phyloP scores from a whole-genome alignment of 1,140 invertebrate genomes.

The Brachionus calyciflorus region DNA sequence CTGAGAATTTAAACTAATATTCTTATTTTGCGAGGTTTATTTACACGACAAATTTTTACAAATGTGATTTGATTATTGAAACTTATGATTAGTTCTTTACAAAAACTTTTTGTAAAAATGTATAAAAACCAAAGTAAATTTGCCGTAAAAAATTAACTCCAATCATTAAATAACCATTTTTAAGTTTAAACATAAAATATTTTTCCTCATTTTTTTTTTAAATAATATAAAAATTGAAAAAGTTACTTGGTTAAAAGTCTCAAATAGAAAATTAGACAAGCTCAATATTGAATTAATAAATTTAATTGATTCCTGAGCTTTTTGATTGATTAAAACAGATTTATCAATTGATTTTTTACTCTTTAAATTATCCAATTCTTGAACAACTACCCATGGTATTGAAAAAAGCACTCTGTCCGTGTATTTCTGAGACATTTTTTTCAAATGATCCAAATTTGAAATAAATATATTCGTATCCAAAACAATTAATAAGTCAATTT shows the following conservation, averaged over 20 bases:
- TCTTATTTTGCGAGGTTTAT: no score
- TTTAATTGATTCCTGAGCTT: background rate
- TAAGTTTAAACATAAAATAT: no score
- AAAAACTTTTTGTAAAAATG: no score
- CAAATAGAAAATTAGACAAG: background rate
- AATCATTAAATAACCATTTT: no score
- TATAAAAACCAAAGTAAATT: no score
- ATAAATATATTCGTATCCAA: slow-evolving; percentile 26
- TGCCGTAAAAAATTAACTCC: no score
- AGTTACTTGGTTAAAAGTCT: slow-evolving; percentile 6
- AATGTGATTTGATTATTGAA: no score
- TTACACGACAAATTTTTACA: no score
- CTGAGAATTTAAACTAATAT: no score
- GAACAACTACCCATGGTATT: slow-evolving; percentile 30
- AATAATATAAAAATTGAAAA: background rate
- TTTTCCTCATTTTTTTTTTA: no score
- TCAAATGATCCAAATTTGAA: slow-evolving; percentile 17
- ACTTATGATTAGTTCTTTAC: no score
- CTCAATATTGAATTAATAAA: background rate
- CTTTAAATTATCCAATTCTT: slow-evolving; percentile 35
- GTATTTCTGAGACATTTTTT: background rate
- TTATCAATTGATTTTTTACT: background rate
- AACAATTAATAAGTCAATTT: background rate
- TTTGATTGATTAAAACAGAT: background rate
- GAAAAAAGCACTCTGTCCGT: background rate